Evolutionary conservation across 2,797 vertebrate genomes (phyloP).

Genomic region (Acestrorhynchus altus): DNA sequence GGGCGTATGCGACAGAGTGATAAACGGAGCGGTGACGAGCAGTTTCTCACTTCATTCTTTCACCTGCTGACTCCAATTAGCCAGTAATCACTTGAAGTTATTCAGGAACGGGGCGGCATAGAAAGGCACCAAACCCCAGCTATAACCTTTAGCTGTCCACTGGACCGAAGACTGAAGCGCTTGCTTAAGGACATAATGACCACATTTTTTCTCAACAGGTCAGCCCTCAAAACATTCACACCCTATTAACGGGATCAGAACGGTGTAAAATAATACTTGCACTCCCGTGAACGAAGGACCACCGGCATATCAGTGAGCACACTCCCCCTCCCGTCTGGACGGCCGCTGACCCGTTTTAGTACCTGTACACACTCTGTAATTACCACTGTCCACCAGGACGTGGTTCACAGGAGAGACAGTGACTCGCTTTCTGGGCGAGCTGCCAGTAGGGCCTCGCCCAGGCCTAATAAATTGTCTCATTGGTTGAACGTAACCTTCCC

Average conservation of each 20-base stretch:
- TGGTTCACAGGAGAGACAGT: slow-evolving; percentile 69
- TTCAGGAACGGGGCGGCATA: not conserved
- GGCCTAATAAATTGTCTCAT: slow-evolving; percentile 71
- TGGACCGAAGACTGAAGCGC: not conserved
- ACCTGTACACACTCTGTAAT: slow-evolving; percentile 9
- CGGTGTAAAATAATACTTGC: not conserved
- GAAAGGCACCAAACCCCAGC: not conserved
- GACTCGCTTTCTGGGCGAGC: slow-evolving; percentile 52
- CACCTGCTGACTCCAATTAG: slow-evolving; percentile 9
- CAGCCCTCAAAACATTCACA: not conserved
- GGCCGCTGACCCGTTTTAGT: slow-evolving; percentile 54
- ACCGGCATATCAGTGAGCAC: not conserved
- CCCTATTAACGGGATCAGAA: not conserved
- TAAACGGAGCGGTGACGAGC: slow-evolving; percentile 8
- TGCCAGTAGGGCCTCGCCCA: slow-evolving; percentile 47
- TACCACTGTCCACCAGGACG: slow-evolving; percentile 57
- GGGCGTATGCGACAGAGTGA: slow-evolving; percentile 3
- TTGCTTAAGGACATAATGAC: slow-evolving; percentile 4
- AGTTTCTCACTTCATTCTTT: slow-evolving; percentile 9
- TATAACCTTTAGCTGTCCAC: not conserved
- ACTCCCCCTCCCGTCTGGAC: not conserved
- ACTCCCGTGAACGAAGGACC: not conserved
- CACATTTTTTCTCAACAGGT: not conserved
- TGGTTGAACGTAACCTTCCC: slow-evolving; percentile 60
- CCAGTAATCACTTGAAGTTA: slow-evolving; percentile 12